Conservation (phyloP, 1,140 invertebrate genomes). For the Drosophila sproati region DNA sequence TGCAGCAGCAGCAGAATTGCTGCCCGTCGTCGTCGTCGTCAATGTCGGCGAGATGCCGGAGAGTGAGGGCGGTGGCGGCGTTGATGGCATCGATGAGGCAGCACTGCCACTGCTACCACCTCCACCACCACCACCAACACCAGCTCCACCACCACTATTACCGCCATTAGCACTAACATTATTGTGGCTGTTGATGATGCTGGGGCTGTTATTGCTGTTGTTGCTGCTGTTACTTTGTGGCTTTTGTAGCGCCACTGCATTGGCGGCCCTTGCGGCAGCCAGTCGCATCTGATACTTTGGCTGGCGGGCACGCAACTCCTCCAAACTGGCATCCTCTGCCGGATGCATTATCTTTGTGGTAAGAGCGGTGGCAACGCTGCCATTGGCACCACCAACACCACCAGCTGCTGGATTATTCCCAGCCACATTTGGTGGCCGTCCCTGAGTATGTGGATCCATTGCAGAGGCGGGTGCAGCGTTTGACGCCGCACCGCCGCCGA, state of each 20-base stretch:
- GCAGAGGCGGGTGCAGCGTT: conserved; percentile 72
- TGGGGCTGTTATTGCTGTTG: conserved; percentile 63
- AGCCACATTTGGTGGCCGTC: conserved; percentile 54
- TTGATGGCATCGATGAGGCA: conserved; percentile 61
- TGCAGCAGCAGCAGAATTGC: conserved; percentile 56
- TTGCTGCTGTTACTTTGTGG: conserved; percentile 56
- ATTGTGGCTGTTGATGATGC: conserved; percentile 38
- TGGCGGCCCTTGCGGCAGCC: conserved; percentile 69
- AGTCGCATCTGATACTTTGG: conserved; percentile 88
- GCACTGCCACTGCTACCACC: conserved; percentile 32
- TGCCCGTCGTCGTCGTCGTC: conserved; percentile 44
- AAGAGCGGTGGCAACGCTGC: conserved; percentile 85
- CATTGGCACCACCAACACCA: conserved; percentile 11
- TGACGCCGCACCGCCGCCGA: conserved; percentile 52
- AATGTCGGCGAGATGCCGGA: conserved; percentile 61
- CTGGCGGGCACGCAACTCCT: conserved; percentile 92
- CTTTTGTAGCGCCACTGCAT: conserved; percentile 78
- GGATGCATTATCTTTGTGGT: conserved; percentile 97
- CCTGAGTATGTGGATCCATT: conserved; percentile 69
- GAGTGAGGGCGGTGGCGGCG: conserved; percentile 65
- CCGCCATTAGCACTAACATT: conserved; percentile 39
- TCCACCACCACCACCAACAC: conserved; percentile 24
- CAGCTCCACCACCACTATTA: conserved; percentile 23
- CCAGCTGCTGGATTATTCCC: conserved; percentile 24
- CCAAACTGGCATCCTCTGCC: conserved; percentile 96